These are phyloP conservation scores for Coccyzus lansbergi DNA, from an alignment of 2,797 vertebrate genomes.

Conservation along the genomic window DNA sequence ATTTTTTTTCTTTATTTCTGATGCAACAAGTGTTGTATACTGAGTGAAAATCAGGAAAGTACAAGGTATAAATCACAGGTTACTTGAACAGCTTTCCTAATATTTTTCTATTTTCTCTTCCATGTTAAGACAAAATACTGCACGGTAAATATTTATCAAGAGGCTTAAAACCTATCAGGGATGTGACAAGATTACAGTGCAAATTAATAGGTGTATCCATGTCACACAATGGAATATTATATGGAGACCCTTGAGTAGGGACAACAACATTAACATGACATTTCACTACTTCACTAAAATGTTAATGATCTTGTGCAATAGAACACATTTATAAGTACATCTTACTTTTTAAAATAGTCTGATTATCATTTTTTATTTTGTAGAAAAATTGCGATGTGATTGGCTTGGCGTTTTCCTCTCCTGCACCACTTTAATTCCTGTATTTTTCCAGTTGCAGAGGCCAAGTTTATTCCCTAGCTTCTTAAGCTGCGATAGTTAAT, in stretches of 20 bases:
- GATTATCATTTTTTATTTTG: not conserved
- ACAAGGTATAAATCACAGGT: not conserved
- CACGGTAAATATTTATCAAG: not conserved
- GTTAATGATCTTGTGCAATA: not conserved
- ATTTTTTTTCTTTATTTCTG: not conserved
- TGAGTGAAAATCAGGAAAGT: not conserved
- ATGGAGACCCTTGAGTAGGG: not conserved
- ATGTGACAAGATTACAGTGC: not conserved
- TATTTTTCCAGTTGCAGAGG: not conserved
- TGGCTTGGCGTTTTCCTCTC: not conserved
- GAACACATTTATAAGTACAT: not conserved
- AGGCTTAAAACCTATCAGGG: not conserved
- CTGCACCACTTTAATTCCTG: not conserved
- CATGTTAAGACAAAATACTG: not conserved
- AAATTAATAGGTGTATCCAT: not conserved
- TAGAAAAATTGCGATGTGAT: not conserved
- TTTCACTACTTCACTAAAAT: not conserved
- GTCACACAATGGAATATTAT: fast-evolving
- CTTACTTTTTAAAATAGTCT: not conserved
- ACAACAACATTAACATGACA: not conserved
- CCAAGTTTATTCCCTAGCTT: not conserved
- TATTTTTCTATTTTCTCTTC: not conserved
- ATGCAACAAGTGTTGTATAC: not conserved
- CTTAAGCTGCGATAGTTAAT: not conserved
- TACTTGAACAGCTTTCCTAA: not conserved